Evolutionary conservation across 2,113 vertebrate species (phyloP), one percentile per base, ranked within the genome.

Genomic region (Cavia aperea): DNA sequence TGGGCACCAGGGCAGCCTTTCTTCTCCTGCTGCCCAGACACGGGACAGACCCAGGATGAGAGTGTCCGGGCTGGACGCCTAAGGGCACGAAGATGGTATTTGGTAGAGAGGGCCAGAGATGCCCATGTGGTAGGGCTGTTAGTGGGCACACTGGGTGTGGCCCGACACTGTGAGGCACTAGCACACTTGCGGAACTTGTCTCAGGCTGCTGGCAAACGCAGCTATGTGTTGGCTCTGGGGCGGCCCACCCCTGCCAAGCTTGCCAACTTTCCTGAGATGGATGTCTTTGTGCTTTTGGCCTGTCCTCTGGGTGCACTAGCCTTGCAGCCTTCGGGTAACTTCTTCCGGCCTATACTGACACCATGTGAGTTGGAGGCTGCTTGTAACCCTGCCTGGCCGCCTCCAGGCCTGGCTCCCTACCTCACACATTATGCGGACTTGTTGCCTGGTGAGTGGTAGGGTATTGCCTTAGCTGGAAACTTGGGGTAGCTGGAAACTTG

Each of bases 291-390:
- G 81, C 96, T 99, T 26, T 97, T 99, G 33, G 98, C 99, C 4
- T 99, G 99, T 86, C 97, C 99, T 16, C 98, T 99, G 96, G 99
- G 99, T 95, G 98, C 98, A 0, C 95, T 99, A 94, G 88, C 88
- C 23, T 86, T 86, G 1, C 92, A 94, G 56, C 95, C 99, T 97
- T 98, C 99, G 95, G 98, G 98, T 5, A 97, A 97, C 5, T 99
- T 99, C 95, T 99, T 99, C 95, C 98, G 97, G 54, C 99, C 99
- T 0, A 70, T 99, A 0, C 96, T 99, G 75, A 98, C 99, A 0
- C 99, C 99, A 0, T 99, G 98, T 78, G 99, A 99, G 97, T 98
- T 99, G 98, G 99, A 99, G 95, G 96, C 99, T 92, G 99, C 99
- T 89, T 99, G 99, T 97, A 99, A 99, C 96, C 98, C 97, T 0